Conservation (phyloP, 2,113 vertebrate species). For the Rutilus rutilus region DNA sequence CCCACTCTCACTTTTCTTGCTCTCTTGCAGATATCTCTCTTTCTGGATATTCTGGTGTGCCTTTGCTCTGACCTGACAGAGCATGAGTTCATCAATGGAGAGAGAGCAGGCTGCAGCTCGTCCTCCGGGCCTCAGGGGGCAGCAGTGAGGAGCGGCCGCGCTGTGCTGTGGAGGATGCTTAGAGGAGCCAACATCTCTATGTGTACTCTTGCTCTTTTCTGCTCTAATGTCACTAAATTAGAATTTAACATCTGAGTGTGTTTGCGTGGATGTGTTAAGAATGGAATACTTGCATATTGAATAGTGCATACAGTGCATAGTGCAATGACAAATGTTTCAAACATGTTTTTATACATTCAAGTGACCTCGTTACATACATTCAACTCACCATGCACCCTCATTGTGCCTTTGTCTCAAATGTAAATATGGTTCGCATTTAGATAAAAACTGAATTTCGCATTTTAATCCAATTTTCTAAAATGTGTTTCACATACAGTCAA, state of each 20-base stretch:
- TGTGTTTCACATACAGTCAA: no score
- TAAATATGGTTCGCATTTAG: no score
- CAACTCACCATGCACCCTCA: no score
- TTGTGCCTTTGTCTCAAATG: no score
- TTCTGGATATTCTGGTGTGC: constrained; percentile 89
- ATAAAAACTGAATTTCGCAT: no score
- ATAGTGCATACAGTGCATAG: not conserved
- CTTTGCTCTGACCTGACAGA: constrained; percentile 81
- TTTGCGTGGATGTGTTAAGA: no score
- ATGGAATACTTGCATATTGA: not conserved
- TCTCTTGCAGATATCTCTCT: constrained; percentile 86
- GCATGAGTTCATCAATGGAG: constrained; percentile 78
- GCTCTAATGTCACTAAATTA: not conserved
- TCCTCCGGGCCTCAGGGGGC: constrained; percentile 47
- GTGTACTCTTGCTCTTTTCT: constrained; percentile 69
- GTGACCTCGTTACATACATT: no score
- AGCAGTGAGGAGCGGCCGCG: constrained; percentile 72
- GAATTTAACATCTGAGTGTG: no score
- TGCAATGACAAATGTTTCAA: no score
- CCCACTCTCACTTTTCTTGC: not conserved
- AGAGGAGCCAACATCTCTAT: constrained; percentile 76
- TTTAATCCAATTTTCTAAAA: no score
- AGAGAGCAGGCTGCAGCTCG: constrained; percentile 65
- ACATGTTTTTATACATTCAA: no score
- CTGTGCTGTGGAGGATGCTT: constrained; percentile 86